phyloP scores from a whole-genome alignment of 2,797 vertebrate species.

The Psittacula echo region DNA sequence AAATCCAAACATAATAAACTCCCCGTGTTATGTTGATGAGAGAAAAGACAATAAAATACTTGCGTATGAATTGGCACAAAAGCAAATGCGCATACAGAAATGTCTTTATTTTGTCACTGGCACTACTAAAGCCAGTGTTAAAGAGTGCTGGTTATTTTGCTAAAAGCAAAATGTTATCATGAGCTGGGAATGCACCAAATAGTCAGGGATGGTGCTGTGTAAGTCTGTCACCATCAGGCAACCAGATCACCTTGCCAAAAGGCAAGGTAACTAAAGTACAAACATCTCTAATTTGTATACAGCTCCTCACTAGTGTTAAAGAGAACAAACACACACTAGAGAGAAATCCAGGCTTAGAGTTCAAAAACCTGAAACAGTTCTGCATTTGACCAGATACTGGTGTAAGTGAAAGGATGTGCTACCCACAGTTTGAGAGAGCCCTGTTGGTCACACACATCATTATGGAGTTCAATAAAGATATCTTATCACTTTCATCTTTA shows the following conservation, averaged over 20 bases:
- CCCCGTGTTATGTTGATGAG: neutral
- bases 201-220: neutral
- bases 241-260: neutral
- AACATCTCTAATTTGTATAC: neutral
- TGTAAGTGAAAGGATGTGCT: neutral
- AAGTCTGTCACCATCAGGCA: neutral
- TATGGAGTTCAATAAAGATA: neutral
- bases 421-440: neutral
- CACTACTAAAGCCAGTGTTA: neutral
- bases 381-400: neutral
- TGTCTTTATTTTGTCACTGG: neutral
- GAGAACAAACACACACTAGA: neutral
- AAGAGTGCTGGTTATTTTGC: neutral
- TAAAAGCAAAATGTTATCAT: neutral
- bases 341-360: neutral
- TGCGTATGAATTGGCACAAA: neutral
- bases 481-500: neutral
- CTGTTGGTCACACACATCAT: no score
- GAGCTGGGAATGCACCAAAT: neutral
- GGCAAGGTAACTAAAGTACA: neutral
- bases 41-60: neutral
- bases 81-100: neutral
- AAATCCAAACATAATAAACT: neutral
- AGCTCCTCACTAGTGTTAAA: neutral
- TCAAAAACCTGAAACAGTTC: neutral